Evolutionary conservation across 2,797 vertebrate genomes (phyloP).

Genomic region (Acomys russatus): DNA sequence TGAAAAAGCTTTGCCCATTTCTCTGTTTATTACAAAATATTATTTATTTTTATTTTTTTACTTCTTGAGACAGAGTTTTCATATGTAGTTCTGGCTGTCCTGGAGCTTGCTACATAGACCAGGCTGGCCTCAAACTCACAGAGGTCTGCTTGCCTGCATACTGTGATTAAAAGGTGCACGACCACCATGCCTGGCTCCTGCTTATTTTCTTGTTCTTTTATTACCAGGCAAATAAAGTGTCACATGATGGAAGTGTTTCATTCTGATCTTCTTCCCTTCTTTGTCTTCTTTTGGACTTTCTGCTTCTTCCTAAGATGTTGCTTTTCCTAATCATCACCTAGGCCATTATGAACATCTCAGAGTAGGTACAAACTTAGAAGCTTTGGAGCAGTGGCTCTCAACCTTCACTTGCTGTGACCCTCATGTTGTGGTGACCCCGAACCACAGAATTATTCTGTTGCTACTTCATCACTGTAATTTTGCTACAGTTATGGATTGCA

Average conservation of each 20-base stretch:
- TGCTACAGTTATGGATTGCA: background rate
- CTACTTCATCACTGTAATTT: background rate
- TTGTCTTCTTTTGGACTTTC: background rate
- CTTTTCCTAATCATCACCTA: background rate
- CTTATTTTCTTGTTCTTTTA: constrained; percentile 36
- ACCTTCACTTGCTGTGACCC: background rate
- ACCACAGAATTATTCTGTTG: background rate
- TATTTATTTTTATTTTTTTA: background rate
- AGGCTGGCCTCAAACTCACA: background rate
- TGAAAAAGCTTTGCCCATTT: constrained; percentile 61
- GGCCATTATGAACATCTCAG: background rate
- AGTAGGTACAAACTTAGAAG: background rate
- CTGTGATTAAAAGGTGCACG: background rate
- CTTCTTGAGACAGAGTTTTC: background rate
- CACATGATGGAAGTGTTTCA: background rate
- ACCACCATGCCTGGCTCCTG: background rate
- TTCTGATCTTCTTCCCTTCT: background rate
- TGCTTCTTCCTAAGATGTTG: constrained; percentile 15
- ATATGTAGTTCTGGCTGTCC: background rate
- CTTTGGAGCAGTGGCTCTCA: background rate
- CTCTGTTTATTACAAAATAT: background rate
- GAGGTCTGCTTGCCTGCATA: background rate
- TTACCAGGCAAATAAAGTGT: background rate
- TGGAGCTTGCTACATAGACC: background rate
- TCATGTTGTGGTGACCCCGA: background rate